Percentiles rank a stretch among this genome's conserved stretches.
These are phyloP conservation scores for Scaptomyza cyrtandrae DNA, from an alignment of 2,888 invertebrate species.

Conservation along the genomic window DNA sequence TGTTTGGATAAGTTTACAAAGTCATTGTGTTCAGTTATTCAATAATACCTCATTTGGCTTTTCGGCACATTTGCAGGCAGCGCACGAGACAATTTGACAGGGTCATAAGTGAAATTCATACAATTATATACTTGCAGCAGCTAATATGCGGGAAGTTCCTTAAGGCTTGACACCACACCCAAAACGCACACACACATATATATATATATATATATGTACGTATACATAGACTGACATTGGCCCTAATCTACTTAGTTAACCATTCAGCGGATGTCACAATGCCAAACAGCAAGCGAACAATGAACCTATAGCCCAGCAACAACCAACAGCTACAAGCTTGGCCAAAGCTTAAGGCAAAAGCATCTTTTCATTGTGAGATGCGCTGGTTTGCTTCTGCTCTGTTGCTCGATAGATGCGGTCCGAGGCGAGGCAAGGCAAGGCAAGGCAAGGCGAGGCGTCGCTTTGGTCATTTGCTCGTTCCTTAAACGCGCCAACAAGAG, in stretches of 20 bases:
- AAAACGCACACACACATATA: background rate
- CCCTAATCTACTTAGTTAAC: conserved; percentile 71
- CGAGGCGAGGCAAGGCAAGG: background rate
- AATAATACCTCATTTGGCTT: conserved; percentile 70
- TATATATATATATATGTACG: background rate
- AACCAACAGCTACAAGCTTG: background rate
- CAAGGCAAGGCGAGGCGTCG: background rate
- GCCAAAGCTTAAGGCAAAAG: conserved; percentile 21
- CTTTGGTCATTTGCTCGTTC: conserved; percentile 66
- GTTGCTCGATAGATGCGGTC: conserved; percentile 5
- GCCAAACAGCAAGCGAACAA: conserved; percentile 57
- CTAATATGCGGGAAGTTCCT: conserved; percentile 12
- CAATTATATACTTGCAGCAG: conserved; percentile 62
- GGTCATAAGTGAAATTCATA: conserved; percentile 60
- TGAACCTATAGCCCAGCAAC: conserved; percentile 43
- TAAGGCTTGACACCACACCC: conserved; percentile 9
- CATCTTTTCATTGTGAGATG: conserved; percentile 36
- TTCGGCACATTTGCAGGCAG: conserved; percentile 52
- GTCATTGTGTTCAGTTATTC: conserved; percentile 38
- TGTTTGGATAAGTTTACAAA: background rate
- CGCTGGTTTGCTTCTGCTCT: background rate
- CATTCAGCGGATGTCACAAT: conserved; percentile 57
- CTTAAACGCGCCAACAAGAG: conserved; percentile 48
- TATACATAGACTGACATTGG: conserved; percentile 55
- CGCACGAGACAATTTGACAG: conserved; percentile 27